Base-by-base conservation (phyloP, 1,140 invertebrate genomes). In the Leptestheria dahalacensis region DNA sequence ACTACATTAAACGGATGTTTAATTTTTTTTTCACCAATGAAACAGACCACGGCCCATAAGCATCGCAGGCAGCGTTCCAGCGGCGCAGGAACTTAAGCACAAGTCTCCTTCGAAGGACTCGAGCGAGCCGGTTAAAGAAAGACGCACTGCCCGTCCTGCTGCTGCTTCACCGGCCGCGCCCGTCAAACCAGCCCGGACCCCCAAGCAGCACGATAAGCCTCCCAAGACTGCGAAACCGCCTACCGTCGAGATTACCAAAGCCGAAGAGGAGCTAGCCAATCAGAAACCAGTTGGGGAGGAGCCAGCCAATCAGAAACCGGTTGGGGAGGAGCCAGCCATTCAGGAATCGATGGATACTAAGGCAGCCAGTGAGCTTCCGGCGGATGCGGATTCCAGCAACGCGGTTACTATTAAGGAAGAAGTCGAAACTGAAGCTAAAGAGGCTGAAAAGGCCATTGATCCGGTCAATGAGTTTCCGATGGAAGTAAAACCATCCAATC, bases 41-140 rank as follows among this genome's bases (percentile, higher is more conserved):
- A n/a, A n/a, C 25, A 77, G 80, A 68, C 84, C 82, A 51, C 77
- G 87, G 60, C 87, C 88, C 64, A 82, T 83, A 66, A 89, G 86
- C 73, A 90, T 91, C 68, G 87, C 86, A 65, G 84, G 84, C 67
- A 88, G 33, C 86, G 62, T 86, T 84, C 61, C 80, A 88, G 70
- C 81, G 83, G 73, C 33, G 63, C 60, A 57, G 54, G 24, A 57
- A 23, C 20, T 59, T 23, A 66, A 61, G 63, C 59, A 62, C 28
- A 61, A 60, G 59, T 55, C 52, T 28, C 49, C 20, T n/a, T 48
- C 59, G 50, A 60, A 61, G 47, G 57, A 33, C 21, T 57, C 51
- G 53, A 68, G 33, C 33, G 33, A 41, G 15, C 6, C 33, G 33
- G 6, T 41, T 15, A 41, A 41, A 6, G 33, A 6, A n/a, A n/a